Conservation (phyloP, 2,113 vertebrate genomes). For the Melanocharis versteri region DNA sequence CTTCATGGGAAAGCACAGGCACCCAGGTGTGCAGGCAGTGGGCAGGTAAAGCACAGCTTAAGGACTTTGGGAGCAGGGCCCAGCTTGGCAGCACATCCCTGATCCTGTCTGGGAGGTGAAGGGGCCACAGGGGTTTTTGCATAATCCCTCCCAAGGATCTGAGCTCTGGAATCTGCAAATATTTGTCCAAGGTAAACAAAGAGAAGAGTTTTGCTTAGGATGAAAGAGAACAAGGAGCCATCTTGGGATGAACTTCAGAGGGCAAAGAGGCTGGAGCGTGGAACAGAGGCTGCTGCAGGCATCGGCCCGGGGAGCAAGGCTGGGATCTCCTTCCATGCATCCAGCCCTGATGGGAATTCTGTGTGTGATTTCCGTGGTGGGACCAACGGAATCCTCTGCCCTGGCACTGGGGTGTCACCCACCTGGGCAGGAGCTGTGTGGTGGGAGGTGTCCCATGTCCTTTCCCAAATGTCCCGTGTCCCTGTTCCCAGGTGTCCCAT, state of each 20-base stretch:
- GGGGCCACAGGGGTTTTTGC: neutral
- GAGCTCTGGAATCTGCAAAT: slow-evolving; percentile 4
- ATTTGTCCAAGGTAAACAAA: slow-evolving; percentile 24
- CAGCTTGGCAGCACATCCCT: neutral
- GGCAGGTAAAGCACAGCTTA: neutral
- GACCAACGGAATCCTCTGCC: neutral
- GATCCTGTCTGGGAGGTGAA: neutral
- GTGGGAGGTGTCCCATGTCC: neutral
- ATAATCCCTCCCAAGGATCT: neutral
- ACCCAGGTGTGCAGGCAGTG: accelerated
- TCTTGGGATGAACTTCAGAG: neutral
- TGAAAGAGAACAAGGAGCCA: neutral
- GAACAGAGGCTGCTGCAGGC: neutral
- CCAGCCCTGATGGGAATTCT: neutral
- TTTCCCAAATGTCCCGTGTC: neutral
- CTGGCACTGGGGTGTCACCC: neutral
- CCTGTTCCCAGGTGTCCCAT: accelerated
- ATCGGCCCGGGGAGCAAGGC: neutral
- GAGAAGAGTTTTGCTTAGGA: neutral
- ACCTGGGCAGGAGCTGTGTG: neutral
- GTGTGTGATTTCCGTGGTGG: neutral
- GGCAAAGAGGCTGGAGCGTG: neutral
- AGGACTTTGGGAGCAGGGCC: neutral
- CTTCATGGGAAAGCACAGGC: neutral
- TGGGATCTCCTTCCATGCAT: neutral